Evolutionary conservation across 1,140 invertebrate species (phyloP).

Genomic region (Piezodorus guildinii): DNA sequence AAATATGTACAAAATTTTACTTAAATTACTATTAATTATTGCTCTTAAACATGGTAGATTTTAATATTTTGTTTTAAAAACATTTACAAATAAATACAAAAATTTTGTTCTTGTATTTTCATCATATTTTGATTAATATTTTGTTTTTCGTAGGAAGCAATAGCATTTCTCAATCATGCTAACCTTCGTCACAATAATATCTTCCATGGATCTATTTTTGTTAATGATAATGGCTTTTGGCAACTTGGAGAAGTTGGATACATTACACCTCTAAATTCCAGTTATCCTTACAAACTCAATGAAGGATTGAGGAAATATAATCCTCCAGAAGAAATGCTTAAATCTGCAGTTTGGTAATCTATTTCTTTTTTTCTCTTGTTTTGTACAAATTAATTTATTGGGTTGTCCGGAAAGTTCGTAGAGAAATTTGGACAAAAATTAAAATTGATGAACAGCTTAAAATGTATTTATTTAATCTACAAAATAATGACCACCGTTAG

Average conservation of each 20-base stretch:
- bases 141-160: not conserved
- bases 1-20: too few species aligned
- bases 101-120: too few species aligned
- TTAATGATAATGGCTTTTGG: not conserved
- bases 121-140: too few species aligned
- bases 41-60: too few species aligned
- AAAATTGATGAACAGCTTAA: too few species aligned
- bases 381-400: not conserved
- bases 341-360: not conserved
- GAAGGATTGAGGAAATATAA: not conserved
- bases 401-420: too few species aligned
- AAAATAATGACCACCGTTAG: too few species aligned
- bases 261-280: not conserved
- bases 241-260: constrained; percentile 4
- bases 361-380: not conserved
- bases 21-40: too few species aligned
- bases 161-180: not conserved
- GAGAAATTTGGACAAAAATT: too few species aligned
- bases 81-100: too few species aligned
- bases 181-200: not conserved
- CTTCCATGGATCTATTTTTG: constrained; percentile 1
- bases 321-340: not conserved
- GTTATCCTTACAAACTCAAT: not conserved
- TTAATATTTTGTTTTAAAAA: too few species aligned
- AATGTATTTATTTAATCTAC: too few species aligned